Conservation (phyloP, 2,797 vertebrate species). For the Borostomias antarcticus region DNA sequence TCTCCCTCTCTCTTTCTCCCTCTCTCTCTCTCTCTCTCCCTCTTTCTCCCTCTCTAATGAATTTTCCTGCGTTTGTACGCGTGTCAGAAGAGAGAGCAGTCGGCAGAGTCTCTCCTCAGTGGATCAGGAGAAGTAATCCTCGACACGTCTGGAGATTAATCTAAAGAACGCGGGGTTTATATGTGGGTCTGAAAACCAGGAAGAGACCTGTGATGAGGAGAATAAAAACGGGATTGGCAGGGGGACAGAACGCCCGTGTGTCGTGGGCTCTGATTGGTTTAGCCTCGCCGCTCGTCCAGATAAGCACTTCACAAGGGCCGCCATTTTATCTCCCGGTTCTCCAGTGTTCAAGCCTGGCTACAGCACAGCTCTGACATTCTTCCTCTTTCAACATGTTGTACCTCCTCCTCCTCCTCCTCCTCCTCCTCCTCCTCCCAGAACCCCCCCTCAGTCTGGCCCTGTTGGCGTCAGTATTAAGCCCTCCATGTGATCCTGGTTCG, state of each 20-base stretch:
- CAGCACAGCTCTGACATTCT: neutral
- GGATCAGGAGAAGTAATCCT: neutral
- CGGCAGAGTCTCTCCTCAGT: neutral
- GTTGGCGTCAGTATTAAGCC: conserved; percentile 54
- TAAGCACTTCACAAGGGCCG: neutral
- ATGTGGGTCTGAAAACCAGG: neutral
- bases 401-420: neutral
- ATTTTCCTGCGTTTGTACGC: neutral
- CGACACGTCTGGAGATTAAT: neutral
- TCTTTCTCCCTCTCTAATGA: conserved; percentile 12
- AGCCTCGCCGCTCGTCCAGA: neutral
- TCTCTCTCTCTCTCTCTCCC: conserved; percentile 25
- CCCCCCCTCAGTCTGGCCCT: conserved; percentile 21
- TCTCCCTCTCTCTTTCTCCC: conserved; percentile 27
- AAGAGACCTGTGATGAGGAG: neutral
- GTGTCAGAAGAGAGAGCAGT: neutral
- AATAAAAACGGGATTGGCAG: neutral
- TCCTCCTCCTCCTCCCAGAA: conserved; percentile 5
- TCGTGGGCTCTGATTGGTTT: neutral
- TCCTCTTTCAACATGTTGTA: conserved; percentile 14
- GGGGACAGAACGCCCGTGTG: neutral
- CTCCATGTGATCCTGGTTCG: conserved; percentile 55
- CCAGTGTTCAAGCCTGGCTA: neutral
- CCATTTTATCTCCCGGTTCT: neutral
- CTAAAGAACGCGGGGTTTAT: too few relatives aligned